Conservation (phyloP, 2,888 invertebrate species). For the Isotomurus palustris region DNA sequence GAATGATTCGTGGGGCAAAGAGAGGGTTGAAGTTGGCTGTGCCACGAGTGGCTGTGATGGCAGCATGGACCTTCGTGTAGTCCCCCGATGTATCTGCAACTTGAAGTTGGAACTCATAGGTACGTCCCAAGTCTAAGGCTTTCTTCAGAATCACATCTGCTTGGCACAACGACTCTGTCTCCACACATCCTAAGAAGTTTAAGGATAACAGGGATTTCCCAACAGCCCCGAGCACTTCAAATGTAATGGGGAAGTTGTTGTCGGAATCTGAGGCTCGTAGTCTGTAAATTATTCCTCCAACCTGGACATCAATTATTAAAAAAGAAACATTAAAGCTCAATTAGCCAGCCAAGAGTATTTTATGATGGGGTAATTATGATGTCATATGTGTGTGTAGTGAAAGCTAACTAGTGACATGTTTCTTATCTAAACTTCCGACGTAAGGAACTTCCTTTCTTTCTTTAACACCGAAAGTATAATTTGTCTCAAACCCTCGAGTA, state of each 20-base stretch:
- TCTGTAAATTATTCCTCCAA: conserved; percentile 79
- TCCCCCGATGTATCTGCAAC: conserved; percentile 70
- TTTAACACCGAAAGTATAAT: no score
- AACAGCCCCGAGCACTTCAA: conserved; percentile 68
- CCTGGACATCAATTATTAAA: conserved; percentile 26
- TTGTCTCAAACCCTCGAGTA: no score
- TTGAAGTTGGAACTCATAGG: conserved; percentile 47
- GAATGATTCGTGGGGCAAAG: conserved; percentile 41
- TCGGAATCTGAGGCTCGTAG: conserved; percentile 81
- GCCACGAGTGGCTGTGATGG: conserved; percentile 76
- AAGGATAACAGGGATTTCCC: conserved; percentile 71
- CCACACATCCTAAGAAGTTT: conserved; percentile 75
- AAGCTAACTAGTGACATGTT: no score
- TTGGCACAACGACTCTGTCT: conserved; percentile 82
- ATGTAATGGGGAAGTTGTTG: conserved; percentile 78
- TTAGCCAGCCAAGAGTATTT: no score
- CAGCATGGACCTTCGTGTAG: conserved; percentile 68
- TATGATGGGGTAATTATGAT: no score
- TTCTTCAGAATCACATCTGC: conserved; percentile 77
- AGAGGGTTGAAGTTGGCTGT: conserved; percentile 53
- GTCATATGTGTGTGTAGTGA: no score
- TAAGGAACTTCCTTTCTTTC: no score
- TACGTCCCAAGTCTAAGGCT: conserved; percentile 60
- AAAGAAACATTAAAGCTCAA: neutral
- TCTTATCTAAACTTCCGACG: no score